phyloP scores from a whole-genome alignment of 2,888 invertebrate genomes.

The Epistrophe grossulariae region DNA sequence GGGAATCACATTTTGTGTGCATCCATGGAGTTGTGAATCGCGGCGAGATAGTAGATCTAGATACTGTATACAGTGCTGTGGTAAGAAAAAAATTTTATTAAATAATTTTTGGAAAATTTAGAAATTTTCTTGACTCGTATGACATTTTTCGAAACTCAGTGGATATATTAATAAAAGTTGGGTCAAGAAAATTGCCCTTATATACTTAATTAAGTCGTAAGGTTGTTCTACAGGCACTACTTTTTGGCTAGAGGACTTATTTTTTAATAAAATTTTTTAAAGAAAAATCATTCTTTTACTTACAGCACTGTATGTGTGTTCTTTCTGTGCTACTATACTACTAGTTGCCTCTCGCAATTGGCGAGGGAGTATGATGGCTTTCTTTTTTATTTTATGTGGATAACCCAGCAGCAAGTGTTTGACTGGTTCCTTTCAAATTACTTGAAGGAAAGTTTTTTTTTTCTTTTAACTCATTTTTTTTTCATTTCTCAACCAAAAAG shows the following conservation, averaged over 20 bases:
- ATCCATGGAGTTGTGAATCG: conserved; percentile 36
- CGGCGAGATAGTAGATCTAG: conserved; percentile 4
- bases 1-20: conserved; percentile 45
- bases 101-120: neutral
- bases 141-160: no score
- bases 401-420: conserved; percentile 42
- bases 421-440: conserved; percentile 58
- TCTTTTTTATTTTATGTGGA: conserved; percentile 31
- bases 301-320: conserved; percentile 25
- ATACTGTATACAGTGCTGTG: conserved; percentile 19
- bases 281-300: neutral
- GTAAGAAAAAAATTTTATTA: neutral
- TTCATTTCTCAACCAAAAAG: conserved; percentile 32
- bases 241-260: neutral
- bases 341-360: conserved; percentile 49
- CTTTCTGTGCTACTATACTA: conserved; percentile 41
- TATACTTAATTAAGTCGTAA: neutral
- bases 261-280: neutral
- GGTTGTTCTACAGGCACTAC: no score
- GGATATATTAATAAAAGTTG: no score
- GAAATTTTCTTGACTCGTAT: neutral
- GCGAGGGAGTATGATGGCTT: conserved; percentile 19
- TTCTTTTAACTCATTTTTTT: neutral
- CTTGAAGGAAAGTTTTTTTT: conserved; percentile 44
- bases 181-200: no score